phyloP scores from a whole-genome alignment of 2,888 invertebrate genomes.

The Coremacera marginata region DNA sequence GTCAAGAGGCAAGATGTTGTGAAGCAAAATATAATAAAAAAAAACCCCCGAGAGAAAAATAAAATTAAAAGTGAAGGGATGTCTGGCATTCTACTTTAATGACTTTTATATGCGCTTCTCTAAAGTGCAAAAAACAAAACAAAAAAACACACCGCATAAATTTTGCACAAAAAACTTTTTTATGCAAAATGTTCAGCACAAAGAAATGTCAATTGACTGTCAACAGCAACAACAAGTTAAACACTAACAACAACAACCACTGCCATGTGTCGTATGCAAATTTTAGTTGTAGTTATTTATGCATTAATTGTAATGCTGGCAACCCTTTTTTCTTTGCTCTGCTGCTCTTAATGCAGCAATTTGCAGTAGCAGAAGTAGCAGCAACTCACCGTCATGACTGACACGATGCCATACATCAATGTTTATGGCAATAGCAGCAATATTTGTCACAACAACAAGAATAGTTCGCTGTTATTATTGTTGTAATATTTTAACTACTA shows the following conservation, averaged over 20 bases:
- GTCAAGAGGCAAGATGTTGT: no score
- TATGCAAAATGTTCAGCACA: neutral
- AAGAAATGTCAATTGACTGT: constrained; percentile 30
- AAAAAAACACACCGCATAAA: neutral
- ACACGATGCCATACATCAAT: neutral
- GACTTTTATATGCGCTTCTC: no score
- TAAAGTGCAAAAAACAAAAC: neutral
- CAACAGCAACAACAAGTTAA: neutral
- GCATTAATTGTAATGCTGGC: constrained; percentile 15
- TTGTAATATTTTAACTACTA: neutral
- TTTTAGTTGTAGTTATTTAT: constrained; percentile 10
- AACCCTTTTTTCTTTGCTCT: constrained; percentile 1
- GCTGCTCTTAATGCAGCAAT: no score
- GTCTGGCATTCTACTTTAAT: neutral
- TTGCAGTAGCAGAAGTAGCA: neutral
- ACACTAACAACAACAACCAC: constrained; percentile 16
- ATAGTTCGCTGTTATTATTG: neutral
- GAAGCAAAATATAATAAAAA: no score
- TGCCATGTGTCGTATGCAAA: constrained; percentile 3
- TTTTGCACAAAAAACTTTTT: neutral
- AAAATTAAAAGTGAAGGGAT: constrained; percentile 10
- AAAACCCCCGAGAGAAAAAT: no score
- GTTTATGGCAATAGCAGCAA: neutral
- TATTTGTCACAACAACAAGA: neutral
- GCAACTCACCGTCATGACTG: neutral